These are phyloP conservation scores for Tarsius wallacei DNA, from an alignment of 2,797 vertebrate genomes.

Conservation along the genomic window DNA sequence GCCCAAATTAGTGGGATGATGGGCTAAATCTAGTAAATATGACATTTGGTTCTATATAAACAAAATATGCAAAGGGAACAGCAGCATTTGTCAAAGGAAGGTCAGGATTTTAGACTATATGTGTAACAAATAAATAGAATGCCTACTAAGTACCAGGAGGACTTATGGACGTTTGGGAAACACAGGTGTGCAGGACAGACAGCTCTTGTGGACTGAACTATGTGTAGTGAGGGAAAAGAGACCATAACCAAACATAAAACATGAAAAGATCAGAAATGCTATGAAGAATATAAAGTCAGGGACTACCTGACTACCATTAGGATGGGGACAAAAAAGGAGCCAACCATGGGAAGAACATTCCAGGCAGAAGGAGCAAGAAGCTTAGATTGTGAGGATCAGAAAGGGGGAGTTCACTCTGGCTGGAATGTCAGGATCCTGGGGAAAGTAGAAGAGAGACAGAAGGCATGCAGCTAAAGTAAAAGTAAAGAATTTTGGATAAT, in stretches of 20 bases:
- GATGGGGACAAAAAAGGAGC: neutral
- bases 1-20: neutral
- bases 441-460: neutral
- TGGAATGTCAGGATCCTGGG: neutral
- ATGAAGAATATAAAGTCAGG: neutral
- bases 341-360: too few species aligned
- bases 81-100: neutral
- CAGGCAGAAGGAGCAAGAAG: neutral
- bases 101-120: neutral
- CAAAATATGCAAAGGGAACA: neutral
- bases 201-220: neutral
- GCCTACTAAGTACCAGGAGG: too few species aligned
- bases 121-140: neutral
- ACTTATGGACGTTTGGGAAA: neutral
- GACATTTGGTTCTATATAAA: neutral
- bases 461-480: neutral
- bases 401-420: neutral
- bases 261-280: neutral
- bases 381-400: neutral
- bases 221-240: neutral
- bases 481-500: neutral
- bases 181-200: neutral
- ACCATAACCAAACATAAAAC: neutral
- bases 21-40: neutral
- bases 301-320: neutral